Percentiles rank a stretch among this genome's conserved stretches.
Evolutionary conservation across 2,797 vertebrate species (phyloP).

Genomic region (Phoebastria nigripes): DNA sequence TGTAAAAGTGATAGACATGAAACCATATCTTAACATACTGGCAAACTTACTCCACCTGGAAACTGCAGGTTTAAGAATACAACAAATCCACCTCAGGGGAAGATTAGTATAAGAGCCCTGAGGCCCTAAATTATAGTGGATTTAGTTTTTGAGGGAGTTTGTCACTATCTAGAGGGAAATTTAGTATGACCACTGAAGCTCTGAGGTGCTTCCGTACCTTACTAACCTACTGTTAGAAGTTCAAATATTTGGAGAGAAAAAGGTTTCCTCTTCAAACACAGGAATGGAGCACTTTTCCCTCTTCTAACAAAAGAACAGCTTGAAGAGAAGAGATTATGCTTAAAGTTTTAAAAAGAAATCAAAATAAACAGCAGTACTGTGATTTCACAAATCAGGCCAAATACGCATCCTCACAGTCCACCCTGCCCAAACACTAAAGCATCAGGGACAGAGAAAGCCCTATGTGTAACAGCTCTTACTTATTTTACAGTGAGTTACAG

Average conservation of each 20-base stretch:
- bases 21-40: fast-evolving
- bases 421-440: background rate
- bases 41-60: background rate
- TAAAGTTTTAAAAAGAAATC: background rate
- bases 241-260: background rate
- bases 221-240: background rate
- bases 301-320: background rate
- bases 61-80: background rate
- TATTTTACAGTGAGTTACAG: background rate
- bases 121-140: background rate
- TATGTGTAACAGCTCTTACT: background rate
- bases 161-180: background rate
- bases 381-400: background rate
- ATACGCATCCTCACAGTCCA: background rate
- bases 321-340: background rate
- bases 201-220: background rate
- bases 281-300: background rate
- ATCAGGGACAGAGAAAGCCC: background rate
- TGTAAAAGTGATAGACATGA: background rate
- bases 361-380: background rate
- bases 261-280: background rate
- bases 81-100: background rate
- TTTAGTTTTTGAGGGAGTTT: background rate
- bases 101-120: background rate
- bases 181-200: background rate